These are phyloP conservation scores for Pectinophora gossypiella DNA, from an alignment of 1,140 invertebrate genomes.

Conservation along the genomic window DNA sequence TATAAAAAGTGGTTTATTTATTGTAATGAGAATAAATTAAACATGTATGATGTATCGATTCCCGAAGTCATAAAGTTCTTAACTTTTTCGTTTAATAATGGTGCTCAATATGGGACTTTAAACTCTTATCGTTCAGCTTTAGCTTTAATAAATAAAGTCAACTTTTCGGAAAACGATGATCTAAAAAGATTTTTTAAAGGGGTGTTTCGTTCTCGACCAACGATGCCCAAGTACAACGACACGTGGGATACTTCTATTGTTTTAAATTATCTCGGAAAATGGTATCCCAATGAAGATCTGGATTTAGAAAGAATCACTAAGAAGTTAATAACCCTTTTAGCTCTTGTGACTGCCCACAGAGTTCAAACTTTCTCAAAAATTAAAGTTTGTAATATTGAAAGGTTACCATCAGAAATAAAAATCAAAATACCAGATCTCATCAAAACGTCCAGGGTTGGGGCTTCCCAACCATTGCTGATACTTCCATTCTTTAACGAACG, in stretches of 20 bases:
- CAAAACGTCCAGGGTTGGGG: constrained; percentile 7
- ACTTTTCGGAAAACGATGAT: constrained; percentile 12
- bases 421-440: constrained; percentile 15
- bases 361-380: constrained; percentile 5
- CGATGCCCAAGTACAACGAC: constrained; percentile 14
- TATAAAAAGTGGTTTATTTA: constrained; percentile 6
- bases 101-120: constrained; percentile 21
- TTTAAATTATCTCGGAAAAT: constrained; percentile 5
- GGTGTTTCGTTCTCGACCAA: constrained; percentile 13
- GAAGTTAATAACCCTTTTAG: not conserved
- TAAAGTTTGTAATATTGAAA: not conserved
- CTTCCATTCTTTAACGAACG: constrained; percentile 8
- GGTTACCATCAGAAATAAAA: not conserved
- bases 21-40: constrained; percentile 2
- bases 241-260: constrained; percentile 25
- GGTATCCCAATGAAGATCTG: not conserved
- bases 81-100: not conserved
- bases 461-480: constrained; percentile 10
- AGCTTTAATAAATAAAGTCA: constrained; percentile 12
- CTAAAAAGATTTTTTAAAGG: constrained; percentile 26
- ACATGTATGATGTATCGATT: constrained; percentile 1
- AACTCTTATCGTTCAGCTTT: constrained; percentile 21
- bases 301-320: not conserved
- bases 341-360: not conserved
- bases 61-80: not conserved